Evolutionary conservation across 2,797 vertebrate species (phyloP).

Genomic region (Sebastiscus tertius): DNA sequence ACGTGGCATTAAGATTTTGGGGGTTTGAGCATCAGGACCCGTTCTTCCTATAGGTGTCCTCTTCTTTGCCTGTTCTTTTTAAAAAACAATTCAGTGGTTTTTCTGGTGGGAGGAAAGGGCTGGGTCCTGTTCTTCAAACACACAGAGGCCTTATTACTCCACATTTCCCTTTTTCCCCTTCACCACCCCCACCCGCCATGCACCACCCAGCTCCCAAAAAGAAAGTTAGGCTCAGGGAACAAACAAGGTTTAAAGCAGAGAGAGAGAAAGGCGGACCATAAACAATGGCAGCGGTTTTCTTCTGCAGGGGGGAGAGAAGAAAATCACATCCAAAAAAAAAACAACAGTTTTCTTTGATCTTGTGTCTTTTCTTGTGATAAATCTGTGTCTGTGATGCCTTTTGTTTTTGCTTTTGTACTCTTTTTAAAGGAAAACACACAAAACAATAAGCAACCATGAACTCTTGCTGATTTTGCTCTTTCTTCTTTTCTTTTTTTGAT

Average conservation of each 20-base stretch:
- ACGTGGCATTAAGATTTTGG: slow-evolving; percentile 8
- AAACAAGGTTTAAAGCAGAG: slow-evolving; percentile 48
- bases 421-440: slow-evolving; percentile 65
- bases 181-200: slow-evolving; percentile 1
- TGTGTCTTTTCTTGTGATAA: slow-evolving; percentile 86
- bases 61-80: slow-evolving; percentile 58
- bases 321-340: slow-evolving; percentile 44
- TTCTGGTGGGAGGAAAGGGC: slow-evolving; percentile 28
- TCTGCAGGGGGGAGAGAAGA: slow-evolving; percentile 52
- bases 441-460: slow-evolving; percentile 69
- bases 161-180: slow-evolving; percentile 28
- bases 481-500: slow-evolving; percentile 88
- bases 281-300: slow-evolving; percentile 64
- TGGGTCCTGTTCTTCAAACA: slow-evolving; percentile 78
- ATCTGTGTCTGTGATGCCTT: slow-evolving; percentile 85
- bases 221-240: slow-evolving; percentile 28
- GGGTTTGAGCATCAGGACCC: slow-evolving; percentile 70
- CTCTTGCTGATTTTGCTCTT: slow-evolving; percentile 86
- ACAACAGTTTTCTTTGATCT: slow-evolving; percentile 77
- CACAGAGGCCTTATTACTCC: slow-evolving; percentile 51
- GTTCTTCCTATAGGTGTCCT: slow-evolving; percentile 37
- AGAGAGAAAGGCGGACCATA: slow-evolving; percentile 2
- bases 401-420: slow-evolving; percentile 82
- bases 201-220: slow-evolving; percentile 1
- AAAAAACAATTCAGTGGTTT: slow-evolving; percentile 39